Evolutionary conservation across 2,113 vertebrate genomes (phyloP), one percentile per base, ranked within the genome.

Genomic region (Myodes glareolus): DNA sequence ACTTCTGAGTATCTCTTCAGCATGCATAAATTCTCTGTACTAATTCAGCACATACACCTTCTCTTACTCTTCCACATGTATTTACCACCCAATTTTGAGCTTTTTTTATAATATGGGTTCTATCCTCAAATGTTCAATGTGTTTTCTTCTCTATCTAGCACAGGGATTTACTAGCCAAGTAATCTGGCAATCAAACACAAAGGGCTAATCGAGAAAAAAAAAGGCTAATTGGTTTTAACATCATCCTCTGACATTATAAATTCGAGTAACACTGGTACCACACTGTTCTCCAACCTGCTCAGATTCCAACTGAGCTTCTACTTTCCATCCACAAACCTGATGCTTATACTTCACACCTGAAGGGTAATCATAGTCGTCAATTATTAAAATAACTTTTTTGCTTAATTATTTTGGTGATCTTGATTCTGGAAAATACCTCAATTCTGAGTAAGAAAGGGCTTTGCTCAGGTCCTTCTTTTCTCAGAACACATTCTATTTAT

Each of bases 371-470:
- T 65, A 72, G 75, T 65, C 50, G 78, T 70, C 29, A 50, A 84
- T 81, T 90, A 23, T 50, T 94, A 86, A 55, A 91, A 77, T 81
- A 9, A 92, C 58, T n/a, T 95, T 85, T 94, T 70, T 82, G 27
- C 42, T 82, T 91, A 87, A 23, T 52, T 75, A 81, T 58, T 95
- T 94, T 90, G 67, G 55, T 70, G 96, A n/a, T 36, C 50, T 75
- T 94, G 84, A 95, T 58, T 58, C 52, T 90, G 42, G 61, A 90
- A 88, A 31, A 67, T 42, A 55, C 5, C 50, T 91, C 21, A 50
- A 13, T 93, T 89, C 52, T 55, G 5, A 94, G 50, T 72, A 77
- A 75, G 27, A 31, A 68, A 94, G 5, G 52, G 27, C 17, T 47
- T 96, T 92, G 19, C 47, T 92, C 12, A 95, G 81, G 39, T 47